Evolutionary conservation across 2,797 vertebrate species (phyloP), one percentile per base, ranked within the genome.

Genomic region (Pangasius mekongensis): DNA sequence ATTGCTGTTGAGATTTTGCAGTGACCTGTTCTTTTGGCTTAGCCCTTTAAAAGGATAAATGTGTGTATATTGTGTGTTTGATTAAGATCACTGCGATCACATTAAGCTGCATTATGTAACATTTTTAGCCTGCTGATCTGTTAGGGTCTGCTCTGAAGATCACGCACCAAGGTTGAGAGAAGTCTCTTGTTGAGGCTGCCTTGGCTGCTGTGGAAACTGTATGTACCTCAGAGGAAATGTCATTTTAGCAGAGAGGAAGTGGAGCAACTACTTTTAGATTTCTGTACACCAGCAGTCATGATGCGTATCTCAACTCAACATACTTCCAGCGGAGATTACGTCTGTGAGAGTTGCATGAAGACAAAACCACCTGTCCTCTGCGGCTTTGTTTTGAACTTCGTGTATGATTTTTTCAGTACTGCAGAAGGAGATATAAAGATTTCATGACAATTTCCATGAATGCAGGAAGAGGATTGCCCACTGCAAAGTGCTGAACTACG

Each of bases 161-260:
- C 18, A 16, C 9, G 47, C 56, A 52, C 27, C 52, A 49, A n/a
- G 82, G 64, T 3, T 84, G 20, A 67, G 14, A 67, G 43, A 67
- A 67, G 52, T 24, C 43, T 84, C n/a, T 52, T 67, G 64, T 52
- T 84, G 64, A 71, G 80, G 16, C 30, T 86, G 83, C 30, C 6
- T 56, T 89, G 58, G 84, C 90, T 86, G 89, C 87, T 86, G 62
- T 27, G 86, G 84, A 82, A 84, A 91, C 88, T 27, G 33, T 71
- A 89, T 71, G 56, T 76, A 67, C 24, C 71, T 54, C 73, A 39
- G 24, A 69, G 36, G 82, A 36, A 76, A 87, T 80, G 0, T 30
- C 13, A 64, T 24, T 86, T 77, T 83, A 69, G n/a, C 5, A 49
- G 22, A 62, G 71, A 78, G 73, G 71, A 84, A 83, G 58, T 39